These are phyloP conservation scores for Bellardia bayeri DNA, from an alignment of 2,888 invertebrate species.

Conservation along the genomic window DNA sequence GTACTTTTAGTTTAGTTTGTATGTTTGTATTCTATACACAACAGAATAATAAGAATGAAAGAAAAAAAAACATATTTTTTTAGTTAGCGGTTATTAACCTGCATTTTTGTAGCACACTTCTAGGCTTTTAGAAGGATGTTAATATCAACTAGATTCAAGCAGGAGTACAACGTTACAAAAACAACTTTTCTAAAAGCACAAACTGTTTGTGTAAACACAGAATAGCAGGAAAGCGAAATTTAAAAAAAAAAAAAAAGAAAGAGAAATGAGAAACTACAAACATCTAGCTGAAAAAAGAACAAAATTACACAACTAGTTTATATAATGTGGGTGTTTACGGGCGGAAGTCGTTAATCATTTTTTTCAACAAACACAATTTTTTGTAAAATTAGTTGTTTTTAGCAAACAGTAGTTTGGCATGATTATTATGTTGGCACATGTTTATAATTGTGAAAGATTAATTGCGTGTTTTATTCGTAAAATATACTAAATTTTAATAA, in stretches of 20 bases:
- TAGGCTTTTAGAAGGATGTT: slow-evolving; percentile 52
- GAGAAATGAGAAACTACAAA: neutral
- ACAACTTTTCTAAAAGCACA: slow-evolving; percentile 39
- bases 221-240: slow-evolving; percentile 12
- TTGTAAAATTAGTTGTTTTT: neutral
- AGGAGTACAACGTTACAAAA: slow-evolving; percentile 31
- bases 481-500: too few species aligned
- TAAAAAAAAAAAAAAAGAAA: neutral
- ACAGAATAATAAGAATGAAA: slow-evolving; percentile 14
- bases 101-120: slow-evolving; percentile 49
- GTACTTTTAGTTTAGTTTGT: neutral
- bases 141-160: slow-evolving; percentile 31
- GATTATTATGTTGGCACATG: neutral
- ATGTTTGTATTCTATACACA: neutral
- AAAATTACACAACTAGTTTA: slow-evolving; percentile 28
- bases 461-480: too few species aligned
- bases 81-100: slow-evolving; percentile 70
- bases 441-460: neutral
- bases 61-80: slow-evolving; percentile 33
- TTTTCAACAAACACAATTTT: slow-evolving; percentile 50
- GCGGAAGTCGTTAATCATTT: slow-evolving; percentile 72
- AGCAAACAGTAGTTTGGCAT: slow-evolving; percentile 29
- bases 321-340: slow-evolving; percentile 57
- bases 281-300: neutral
- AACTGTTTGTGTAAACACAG: slow-evolving; percentile 26